Base-by-base conservation (phyloP, 2,888 invertebrate species). In the Diadromus collaris region DNA sequence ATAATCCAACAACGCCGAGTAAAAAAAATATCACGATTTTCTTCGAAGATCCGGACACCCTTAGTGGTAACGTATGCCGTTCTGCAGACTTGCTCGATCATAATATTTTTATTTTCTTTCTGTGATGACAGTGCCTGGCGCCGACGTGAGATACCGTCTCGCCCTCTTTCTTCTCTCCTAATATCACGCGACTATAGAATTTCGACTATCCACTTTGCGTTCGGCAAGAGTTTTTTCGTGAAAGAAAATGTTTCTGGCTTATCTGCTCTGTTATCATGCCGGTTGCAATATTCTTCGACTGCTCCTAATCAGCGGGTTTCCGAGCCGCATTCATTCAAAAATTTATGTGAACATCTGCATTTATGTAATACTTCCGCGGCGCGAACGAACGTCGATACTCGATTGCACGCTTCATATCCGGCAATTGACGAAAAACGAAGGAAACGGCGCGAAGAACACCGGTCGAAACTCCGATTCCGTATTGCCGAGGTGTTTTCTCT, bases 401-500 rank as follows among this genome's bases (percentile, higher is more conserved):
- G 24, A 21, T 46, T 21, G 29, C 61, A 61, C 16, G 27, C 27
- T 38, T 41, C 19, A 16, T 19, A 64, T 21, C 64, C 44, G n/a
- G 27, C 29, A 64, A 64, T 64, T 10, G 5, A 56, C n/a, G 56
- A 41, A 41, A 29, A 41, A n/a, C n/a, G 56, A 24, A 19, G 27
- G 44, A 24, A 69, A 60, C 1, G 63, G 76, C 65, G 76, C 58
- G 60, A 76, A 76, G 32, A 68, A 68, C 41, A 51, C 51, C 67
- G 67, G 69, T 38, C 56, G 77, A 77, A 61, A 74, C 65, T 48
- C 56, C 16, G 48, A 24, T 16, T 48, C 44, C 58, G 44, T 51
- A 38, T n/a, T 16, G 61, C 21, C n/a, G 16, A 68, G 63, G 70
- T 48, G 69, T 69, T 78, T 76, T 58, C 29, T 70, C 51, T 81